Evolutionary conservation across 2,113 vertebrate species (phyloP), one percentile per base, ranked within the genome.

Genomic region (Microtus ochrogaster): DNA sequence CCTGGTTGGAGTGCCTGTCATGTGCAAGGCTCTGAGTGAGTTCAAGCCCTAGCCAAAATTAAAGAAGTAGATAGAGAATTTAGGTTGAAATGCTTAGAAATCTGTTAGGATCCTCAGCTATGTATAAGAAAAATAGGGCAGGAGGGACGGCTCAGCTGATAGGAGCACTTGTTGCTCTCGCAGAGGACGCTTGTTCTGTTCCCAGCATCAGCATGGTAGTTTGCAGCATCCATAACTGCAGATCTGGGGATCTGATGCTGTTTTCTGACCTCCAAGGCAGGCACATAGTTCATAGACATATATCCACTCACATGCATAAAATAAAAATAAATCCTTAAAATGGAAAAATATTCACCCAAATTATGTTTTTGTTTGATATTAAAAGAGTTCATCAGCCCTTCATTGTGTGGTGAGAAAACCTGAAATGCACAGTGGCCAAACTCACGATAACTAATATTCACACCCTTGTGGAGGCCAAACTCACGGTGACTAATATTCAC

Each of bases 1-100:
- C 52, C 66, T n/a, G 19, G 33, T 52, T 52, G 7, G 70, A 74
- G 24, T 44, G 39, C 55, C 52, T 89, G 26, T 12, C n/a, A 14
- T 44, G 28, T 63, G 24, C 26, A 89, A 89, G n/a, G 22, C 49
- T 61, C 70, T 74, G 52, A 17, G 52, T 41, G 52, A 10, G 52
- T 61, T 89, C n/a, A 33, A 7, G 74, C n/a, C 70, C 70, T 61
- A 74, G 49, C 24, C 44, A 36, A 72, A 8, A 26, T 36, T 68
- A 26, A 52, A 49, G 49, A 49, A 72, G 28, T 68, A 65, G n/a
- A 17, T 91, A 90, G 78, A 77, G 81, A 30, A 28, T 49, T 28
- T 55, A 74, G 49, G 9, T 90, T 81, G n/a, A 74, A 95, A 78
- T 76, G 49, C 65, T 91, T 92, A 39, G 55, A 72, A 90, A 94